These are phyloP conservation scores for Glareola pratincola DNA, from an alignment of 2,113 vertebrate genomes.

Conservation along the genomic window DNA sequence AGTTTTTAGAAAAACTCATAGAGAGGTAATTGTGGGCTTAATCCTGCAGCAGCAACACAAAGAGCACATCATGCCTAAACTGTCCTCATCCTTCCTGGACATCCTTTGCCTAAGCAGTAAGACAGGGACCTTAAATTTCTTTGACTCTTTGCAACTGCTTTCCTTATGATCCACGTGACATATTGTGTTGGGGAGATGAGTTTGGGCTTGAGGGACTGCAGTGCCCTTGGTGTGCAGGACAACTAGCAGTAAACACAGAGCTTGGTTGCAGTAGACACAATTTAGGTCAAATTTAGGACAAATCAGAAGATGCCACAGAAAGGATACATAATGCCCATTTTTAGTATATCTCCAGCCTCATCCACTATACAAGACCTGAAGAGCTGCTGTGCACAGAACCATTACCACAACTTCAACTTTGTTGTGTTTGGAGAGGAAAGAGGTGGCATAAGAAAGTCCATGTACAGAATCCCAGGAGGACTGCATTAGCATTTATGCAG, in stretches of 20 bases:
- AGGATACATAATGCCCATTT: neutral
- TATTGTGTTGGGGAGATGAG: neutral
- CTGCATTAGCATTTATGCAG: neutral
- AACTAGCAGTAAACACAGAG: neutral
- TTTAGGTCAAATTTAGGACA: neutral
- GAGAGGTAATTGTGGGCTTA: neutral
- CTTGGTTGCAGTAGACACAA: neutral
- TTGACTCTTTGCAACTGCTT: neutral
- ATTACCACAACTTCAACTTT: neutral
- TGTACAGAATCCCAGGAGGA: neutral
- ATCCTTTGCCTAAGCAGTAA: neutral
- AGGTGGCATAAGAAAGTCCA: neutral
- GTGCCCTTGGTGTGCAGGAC: neutral
- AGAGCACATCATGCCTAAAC: neutral
- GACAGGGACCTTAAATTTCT: neutral
- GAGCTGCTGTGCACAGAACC: neutral
- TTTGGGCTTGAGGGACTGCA: neutral
- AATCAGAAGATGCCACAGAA: neutral
- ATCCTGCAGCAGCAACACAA: rapidly evolving
- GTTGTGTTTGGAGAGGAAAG: neutral
- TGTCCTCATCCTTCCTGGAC: neutral
- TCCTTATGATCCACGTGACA: neutral
- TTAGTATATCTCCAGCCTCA: neutral
- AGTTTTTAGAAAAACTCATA: neutral
- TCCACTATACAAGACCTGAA: neutral